Percentiles rank a stretch among this genome's conserved stretches.
phyloP scores from a whole-genome alignment of 2,797 vertebrate species.

The Liparis tanakae region DNA sequence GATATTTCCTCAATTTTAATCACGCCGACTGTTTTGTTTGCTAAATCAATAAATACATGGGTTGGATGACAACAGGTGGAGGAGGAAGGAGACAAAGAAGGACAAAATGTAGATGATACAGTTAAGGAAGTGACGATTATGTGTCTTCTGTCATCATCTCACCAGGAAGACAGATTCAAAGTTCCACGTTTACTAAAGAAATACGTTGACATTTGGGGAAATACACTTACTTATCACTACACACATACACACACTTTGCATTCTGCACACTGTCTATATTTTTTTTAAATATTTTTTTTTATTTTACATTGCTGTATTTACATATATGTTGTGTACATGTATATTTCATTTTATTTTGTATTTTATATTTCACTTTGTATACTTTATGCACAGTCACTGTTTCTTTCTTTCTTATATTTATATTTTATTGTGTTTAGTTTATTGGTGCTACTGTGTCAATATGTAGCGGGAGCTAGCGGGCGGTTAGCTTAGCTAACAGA shows the following conservation, averaged over 20 bases:
- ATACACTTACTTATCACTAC: background rate
- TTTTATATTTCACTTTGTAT: too few relatives aligned
- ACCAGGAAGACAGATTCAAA: background rate
- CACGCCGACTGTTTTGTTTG: conserved; percentile 4
- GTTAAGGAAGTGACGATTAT: background rate
- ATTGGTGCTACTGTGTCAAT: too few relatives aligned
- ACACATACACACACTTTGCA: too few relatives aligned
- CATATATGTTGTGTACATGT: too few relatives aligned
- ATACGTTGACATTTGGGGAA: background rate
- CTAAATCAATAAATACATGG: conserved; percentile 1
- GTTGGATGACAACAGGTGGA: background rate
- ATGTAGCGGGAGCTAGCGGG: background rate
- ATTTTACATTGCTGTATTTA: too few relatives aligned
- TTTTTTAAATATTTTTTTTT: too few relatives aligned
- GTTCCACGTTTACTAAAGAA: background rate
- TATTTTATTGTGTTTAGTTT: too few relatives aligned
- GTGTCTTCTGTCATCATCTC: background rate
- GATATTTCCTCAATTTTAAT: conserved; percentile 31
- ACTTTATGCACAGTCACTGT: too few relatives aligned
- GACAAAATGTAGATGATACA: background rate
- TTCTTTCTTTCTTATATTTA: too few relatives aligned
- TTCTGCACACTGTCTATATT: too few relatives aligned
- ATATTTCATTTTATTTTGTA: too few relatives aligned
- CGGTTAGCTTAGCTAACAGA: background rate
- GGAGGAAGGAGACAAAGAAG: background rate